Base-by-base conservation (phyloP, 2,888 invertebrate species). In the Drosophila rubida region DNA sequence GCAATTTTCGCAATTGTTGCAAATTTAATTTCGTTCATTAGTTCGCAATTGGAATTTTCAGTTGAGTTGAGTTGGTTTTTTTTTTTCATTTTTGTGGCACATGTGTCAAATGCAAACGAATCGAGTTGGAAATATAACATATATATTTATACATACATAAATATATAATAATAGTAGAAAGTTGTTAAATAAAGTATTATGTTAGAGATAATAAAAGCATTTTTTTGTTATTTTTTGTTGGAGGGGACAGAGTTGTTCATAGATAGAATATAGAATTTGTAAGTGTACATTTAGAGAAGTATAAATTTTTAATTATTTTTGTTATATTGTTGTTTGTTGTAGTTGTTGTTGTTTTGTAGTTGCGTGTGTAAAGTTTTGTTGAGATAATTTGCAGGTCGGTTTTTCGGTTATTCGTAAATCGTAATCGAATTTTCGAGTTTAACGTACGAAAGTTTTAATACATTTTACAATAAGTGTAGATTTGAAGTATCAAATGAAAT, bases 21-120 rank as follows among this genome's bases (percentile, higher is more conserved):
- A 2, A 13, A 23, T 55, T 60, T 37, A 32, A 46, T 30, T 46
- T 65, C 51, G 44, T 58, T 69, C 42, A 57, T 78, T 58, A 41
- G 35, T 63, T 75, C 55, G 14, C 4, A n/a, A 49, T 51, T 54
- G 32, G 37, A 27, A 14, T 46, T 58, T 35, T 48, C 19, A n/a
- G 25, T 46, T 45, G 19, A n/a, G n/a, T n/a, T n/a, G 13, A 37
- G 35, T 37, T 37, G 8, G n/a, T 19, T 14, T 48, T 55, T 25
- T n/a, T 44, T 32, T 11, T 32, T n/a, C 30, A 32, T 32, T 57
- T 61, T 58, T 71, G 58, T 75, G 64, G 62, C 58, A 71, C 79
- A 77, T 78, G 70, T 77, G 60, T 60, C 59, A 80, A 84, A 85
- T 85, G 84, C 84, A 85, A 85, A 85, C 69, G 84, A 81, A 84